Evolutionary conservation across 2,797 vertebrate species (phyloP).

Genomic region (Serranus cabrilla): DNA sequence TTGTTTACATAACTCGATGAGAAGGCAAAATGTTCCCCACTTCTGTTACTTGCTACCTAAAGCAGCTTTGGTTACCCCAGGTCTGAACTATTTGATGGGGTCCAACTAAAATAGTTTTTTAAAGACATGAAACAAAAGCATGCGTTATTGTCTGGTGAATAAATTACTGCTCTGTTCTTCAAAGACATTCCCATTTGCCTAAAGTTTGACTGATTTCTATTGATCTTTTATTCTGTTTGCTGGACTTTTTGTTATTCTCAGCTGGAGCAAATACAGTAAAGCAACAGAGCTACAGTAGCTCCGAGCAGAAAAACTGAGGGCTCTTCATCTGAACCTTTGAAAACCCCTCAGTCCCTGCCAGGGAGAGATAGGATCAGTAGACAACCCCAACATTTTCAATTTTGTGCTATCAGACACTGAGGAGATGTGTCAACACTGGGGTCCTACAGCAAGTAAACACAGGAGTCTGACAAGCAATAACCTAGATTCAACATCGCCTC

Average conservation of each 20-base stretch:
- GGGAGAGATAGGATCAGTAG: constrained; percentile 80
- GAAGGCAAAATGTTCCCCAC: too few relatives aligned
- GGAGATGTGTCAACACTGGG: constrained; percentile 83
- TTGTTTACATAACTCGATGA: too few relatives aligned
- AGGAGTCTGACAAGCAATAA: constrained; percentile 81
- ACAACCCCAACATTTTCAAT: constrained; percentile 84
- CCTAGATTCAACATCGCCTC: constrained; percentile 79
- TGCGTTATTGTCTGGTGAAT: constrained; percentile 29
- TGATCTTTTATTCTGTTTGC: constrained; percentile 53
- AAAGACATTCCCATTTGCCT: constrained; percentile 18
- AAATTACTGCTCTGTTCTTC: constrained; percentile 26
- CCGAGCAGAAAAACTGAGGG: constrained; percentile 48
- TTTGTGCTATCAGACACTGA: constrained; percentile 83
- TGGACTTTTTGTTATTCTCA: constrained; percentile 39
- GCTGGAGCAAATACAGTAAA: constrained; percentile 40
- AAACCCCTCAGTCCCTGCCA: constrained; percentile 73
- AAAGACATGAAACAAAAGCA: constrained; percentile 16
- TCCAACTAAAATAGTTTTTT: constrained; percentile 1
- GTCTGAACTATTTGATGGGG: constrained; percentile 9
- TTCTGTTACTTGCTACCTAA: not conserved
- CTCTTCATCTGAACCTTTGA: constrained; percentile 71
- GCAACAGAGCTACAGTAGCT: constrained; percentile 29
- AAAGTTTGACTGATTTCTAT: constrained; percentile 39
- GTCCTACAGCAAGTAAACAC: constrained; percentile 84
- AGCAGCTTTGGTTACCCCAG: not conserved